Percentiles rank a stretch among this genome's conserved stretches.
phyloP scores from a whole-genome alignment of 2,888 invertebrate genomes.

The Melanophora roralis region DNA sequence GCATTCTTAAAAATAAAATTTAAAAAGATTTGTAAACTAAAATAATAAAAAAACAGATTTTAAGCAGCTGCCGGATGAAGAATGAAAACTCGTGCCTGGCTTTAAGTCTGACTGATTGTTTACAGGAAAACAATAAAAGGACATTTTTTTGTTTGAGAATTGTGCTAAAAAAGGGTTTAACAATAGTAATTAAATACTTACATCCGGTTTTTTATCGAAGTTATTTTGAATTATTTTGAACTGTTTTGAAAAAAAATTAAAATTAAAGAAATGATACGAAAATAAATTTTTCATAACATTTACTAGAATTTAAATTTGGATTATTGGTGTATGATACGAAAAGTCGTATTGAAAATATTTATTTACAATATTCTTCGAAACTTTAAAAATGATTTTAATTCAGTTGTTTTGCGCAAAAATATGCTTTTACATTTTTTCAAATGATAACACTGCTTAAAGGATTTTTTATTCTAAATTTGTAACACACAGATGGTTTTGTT shows the following conservation, averaged over 20 bases:
- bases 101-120: slow-evolving; percentile 20
- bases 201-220: slow-evolving; percentile 12
- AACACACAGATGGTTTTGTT: too few relatives aligned
- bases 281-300: too few relatives aligned
- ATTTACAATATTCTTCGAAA: too few relatives aligned
- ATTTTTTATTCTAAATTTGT: too few relatives aligned
- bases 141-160: slow-evolving; percentile 8
- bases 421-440: not conserved
- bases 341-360: too few relatives aligned
- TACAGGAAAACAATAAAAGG: not conserved
- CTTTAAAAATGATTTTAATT: too few relatives aligned
- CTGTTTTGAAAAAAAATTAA: not conserved
- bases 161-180: slow-evolving; percentile 59
- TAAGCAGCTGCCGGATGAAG: slow-evolving; percentile 52
- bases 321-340: too few relatives aligned
- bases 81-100: slow-evolving; percentile 49
- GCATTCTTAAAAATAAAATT: slow-evolving; percentile 9
- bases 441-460: not conserved
- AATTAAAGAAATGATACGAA: too few relatives aligned
- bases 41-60: not conserved
- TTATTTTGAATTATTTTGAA: not conserved
- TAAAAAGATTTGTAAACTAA: not conserved
- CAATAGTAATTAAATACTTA: slow-evolving; percentile 45
- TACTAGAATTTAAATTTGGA: too few relatives aligned
- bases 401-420: too few relatives aligned